These are phyloP conservation scores for Alectoris magna DNA, from an alignment of 2,797 vertebrate genomes.

Conservation along the genomic window DNA sequence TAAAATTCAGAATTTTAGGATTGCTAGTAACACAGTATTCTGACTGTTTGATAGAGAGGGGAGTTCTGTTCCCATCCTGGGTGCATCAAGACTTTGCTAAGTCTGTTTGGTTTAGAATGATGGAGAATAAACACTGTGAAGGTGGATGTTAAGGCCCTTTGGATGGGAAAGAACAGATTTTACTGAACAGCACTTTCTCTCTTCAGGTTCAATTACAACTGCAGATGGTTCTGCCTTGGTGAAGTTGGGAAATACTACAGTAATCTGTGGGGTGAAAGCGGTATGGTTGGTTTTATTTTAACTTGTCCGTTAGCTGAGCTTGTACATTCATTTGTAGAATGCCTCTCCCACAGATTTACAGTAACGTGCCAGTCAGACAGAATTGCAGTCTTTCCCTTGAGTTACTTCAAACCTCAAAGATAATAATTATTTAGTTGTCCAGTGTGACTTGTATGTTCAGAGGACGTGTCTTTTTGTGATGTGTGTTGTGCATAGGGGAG, in stretches of 20 bases:
- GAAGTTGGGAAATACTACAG: conserved; percentile 94
- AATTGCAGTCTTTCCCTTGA: background rate
- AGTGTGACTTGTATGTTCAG: background rate
- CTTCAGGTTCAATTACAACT: conserved; percentile 92
- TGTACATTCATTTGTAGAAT: background rate
- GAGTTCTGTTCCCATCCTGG: background rate
- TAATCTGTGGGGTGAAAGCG: conserved; percentile 96
- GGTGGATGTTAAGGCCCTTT: background rate
- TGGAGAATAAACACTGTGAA: background rate
- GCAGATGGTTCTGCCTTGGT: conserved; percentile 96
- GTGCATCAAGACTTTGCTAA: background rate
- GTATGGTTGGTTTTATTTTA: conserved; percentile 66
- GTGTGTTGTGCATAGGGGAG: background rate
- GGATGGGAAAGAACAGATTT: background rate
- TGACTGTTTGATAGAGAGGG: background rate
- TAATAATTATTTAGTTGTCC: background rate
- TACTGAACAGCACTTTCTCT: background rate
- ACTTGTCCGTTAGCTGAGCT: background rate
- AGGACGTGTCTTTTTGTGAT: background rate
- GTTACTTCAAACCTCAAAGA: background rate
- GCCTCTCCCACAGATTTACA: background rate
- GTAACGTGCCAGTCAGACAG: background rate
- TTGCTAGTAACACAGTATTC: background rate
- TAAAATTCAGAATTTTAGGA: background rate
- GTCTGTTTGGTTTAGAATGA: background rate